These are phyloP conservation scores for Anoncus sp. DNA, from an alignment of 2,888 invertebrate genomes.

Conservation along the genomic window DNA sequence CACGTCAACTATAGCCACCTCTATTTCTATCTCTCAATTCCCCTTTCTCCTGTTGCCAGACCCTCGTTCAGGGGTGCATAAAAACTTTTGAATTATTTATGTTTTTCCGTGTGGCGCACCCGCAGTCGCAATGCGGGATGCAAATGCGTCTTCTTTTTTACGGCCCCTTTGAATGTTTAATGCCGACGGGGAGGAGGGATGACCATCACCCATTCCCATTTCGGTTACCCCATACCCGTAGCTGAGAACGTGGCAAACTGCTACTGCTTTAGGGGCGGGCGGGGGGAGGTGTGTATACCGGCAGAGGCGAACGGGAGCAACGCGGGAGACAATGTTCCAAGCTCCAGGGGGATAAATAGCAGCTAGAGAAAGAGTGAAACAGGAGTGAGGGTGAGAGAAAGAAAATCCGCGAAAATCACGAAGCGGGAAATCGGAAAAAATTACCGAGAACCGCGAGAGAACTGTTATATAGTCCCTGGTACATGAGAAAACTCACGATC, in stretches of 20 bases:
- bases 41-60: constrained; percentile 46
- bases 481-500: constrained; percentile 39
- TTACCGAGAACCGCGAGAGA: constrained; percentile 31
- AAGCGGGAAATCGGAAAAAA: constrained; percentile 59
- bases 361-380: constrained; percentile 34
- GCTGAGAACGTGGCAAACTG: constrained; percentile 59
- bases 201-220: constrained; percentile 50
- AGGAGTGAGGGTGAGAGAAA: constrained; percentile 8
- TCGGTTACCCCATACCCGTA: constrained; percentile 41
- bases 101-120: constrained; percentile 73
- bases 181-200: constrained; percentile 65
- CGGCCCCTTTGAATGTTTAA: constrained; percentile 80
- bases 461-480: background rate
- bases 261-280: constrained; percentile 37
- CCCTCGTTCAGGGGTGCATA: constrained; percentile 68
- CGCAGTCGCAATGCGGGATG: constrained; percentile 78
- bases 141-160: constrained; percentile 81
- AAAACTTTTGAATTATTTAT: constrained; percentile 82
- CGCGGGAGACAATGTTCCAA: constrained; percentile 44
- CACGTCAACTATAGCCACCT: constrained; percentile 28
- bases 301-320: constrained; percentile 56
- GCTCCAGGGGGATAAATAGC: constrained; percentile 28
- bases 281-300: constrained; percentile 35
- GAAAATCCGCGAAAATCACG: constrained; percentile 61
- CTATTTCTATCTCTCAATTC: constrained; percentile 38